A percentile compares a stretch with the other conserved stretches of the same genome.
Conservation (phyloP, 2,888 invertebrate species). For the Leucania comma region DNA sequence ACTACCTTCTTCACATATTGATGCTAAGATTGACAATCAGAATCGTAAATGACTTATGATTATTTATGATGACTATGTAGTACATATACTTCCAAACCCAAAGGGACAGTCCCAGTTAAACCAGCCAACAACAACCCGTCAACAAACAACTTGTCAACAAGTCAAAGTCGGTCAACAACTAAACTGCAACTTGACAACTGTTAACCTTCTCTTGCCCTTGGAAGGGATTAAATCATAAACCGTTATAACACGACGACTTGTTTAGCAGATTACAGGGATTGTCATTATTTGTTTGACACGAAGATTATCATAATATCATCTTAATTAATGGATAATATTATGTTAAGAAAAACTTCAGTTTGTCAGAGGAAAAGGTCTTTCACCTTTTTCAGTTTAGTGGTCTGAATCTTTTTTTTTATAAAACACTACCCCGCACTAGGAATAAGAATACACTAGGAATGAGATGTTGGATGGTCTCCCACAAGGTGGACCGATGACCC, state of each 20-base stretch:
- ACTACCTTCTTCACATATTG: no score
- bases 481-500: no score
- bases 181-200: conserved; percentile 13
- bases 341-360: not conserved
- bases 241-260: not conserved
- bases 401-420: no score
- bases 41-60: no score
- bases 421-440: no score
- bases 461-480: no score
- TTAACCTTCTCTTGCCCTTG: not conserved
- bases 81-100: not conserved
- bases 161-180: not conserved
- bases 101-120: not conserved
- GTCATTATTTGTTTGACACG: not conserved
- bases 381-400: not conserved
- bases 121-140: not conserved
- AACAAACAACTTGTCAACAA: conserved; percentile 8
- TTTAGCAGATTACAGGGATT: conserved; percentile 1
- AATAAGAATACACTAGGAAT: no score
- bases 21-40: no score
- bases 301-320: conserved; percentile 19
- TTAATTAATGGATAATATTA: conserved; percentile 5
- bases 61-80: no score
- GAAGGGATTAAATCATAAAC: not conserved
- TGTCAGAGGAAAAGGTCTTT: not conserved